Conservation (phyloP, 2,113 vertebrate species). For the Psettodes erumei region DNA sequence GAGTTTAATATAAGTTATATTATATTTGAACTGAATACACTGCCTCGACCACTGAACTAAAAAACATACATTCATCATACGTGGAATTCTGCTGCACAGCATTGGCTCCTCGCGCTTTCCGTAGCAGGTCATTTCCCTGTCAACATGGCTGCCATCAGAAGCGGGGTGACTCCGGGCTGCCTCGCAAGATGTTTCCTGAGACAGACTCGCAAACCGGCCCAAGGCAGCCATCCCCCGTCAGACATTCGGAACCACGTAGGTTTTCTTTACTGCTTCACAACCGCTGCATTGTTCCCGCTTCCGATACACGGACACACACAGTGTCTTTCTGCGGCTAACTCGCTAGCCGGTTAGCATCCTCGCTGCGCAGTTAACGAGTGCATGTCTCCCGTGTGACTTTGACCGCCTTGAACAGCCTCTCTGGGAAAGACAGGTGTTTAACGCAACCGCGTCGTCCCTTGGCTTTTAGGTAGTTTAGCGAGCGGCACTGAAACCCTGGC, state of each 20-base stretch:
- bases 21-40: too few relatives aligned
- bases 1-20: too few relatives aligned
- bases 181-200: constrained; percentile 73
- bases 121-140: constrained; percentile 24
- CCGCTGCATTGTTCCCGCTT: fast-evolving
- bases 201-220: constrained; percentile 47
- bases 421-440: fast-evolving
- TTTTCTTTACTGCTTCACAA: not conserved
- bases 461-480: fast-evolving
- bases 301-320: not conserved
- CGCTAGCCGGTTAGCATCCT: constrained; percentile 49
- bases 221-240: constrained; percentile 15
- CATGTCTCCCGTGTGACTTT: constrained; percentile 71
- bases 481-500: not conserved
- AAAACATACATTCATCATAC: too few relatives aligned
- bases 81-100: not conserved
- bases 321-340: not conserved
- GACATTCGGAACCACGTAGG: constrained; percentile 67
- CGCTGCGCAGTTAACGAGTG: constrained; percentile 18
- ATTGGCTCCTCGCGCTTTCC: constrained; percentile 54
- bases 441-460: not conserved
- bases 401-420: constrained; percentile 39
- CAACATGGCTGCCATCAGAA: constrained; percentile 83
- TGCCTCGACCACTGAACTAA: too few relatives aligned
- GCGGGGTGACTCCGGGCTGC: constrained; percentile 64